Conservation (phyloP, 2,888 invertebrate genomes). For the Harpalus rubripes region DNA sequence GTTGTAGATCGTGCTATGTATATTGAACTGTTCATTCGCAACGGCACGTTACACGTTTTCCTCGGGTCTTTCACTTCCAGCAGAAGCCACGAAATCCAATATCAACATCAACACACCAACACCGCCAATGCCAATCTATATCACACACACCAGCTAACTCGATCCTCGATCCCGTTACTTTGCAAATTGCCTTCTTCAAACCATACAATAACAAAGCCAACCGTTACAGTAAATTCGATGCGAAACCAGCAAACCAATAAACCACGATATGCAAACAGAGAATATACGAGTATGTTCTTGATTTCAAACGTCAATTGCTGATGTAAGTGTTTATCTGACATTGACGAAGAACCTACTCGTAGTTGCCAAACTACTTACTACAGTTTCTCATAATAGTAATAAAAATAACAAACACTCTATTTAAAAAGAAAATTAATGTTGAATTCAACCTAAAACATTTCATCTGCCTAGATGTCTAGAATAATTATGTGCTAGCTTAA, state of each 20-base stretch:
- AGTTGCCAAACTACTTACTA: too few relatives aligned
- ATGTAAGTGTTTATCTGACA: too few relatives aligned
- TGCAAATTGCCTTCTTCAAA: constrained; percentile 32
- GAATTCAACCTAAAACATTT: too few relatives aligned
- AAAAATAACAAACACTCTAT: too few relatives aligned
- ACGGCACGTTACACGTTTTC: constrained; percentile 33
- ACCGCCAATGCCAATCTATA: neutral
- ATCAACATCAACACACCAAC: neutral
- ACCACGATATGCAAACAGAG: neutral
- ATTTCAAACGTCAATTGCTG: neutral
- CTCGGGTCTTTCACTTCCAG: constrained; percentile 19
- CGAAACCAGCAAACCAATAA: neutral
- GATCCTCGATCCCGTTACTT: constrained; percentile 9
- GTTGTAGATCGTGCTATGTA: constrained; percentile 24
- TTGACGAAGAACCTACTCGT: too few relatives aligned
- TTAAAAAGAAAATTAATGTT: too few relatives aligned
- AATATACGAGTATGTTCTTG: neutral
- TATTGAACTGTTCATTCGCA: constrained; percentile 44
- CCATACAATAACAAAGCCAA: neutral
- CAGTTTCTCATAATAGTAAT: too few relatives aligned
- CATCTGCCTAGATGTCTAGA: too few relatives aligned
- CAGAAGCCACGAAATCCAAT: constrained; percentile 31
- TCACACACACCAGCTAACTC: neutral
- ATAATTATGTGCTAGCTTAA: too few relatives aligned
- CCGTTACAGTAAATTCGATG: constrained; percentile 5